Evolutionary conservation across 2,888 invertebrate genomes (phyloP).

Genomic region (Candidula unifasciata): DNA sequence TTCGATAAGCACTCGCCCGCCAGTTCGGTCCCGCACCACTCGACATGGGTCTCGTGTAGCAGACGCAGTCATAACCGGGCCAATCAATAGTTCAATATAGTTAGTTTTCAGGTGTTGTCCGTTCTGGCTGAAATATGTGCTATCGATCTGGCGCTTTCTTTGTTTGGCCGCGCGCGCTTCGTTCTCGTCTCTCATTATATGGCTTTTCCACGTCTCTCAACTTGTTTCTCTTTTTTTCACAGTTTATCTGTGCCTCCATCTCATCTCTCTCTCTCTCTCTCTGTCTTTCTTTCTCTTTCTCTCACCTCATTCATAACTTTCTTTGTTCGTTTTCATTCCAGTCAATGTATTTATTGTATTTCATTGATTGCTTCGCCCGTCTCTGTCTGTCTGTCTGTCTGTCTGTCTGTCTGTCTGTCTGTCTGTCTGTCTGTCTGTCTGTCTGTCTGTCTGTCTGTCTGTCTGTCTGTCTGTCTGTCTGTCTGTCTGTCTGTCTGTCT

Average conservation of each 20-base stretch:
- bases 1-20: conserved; percentile 9
- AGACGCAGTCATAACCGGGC: neutral
- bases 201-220: neutral
- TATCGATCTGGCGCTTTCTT: conserved; percentile 18
- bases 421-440: neutral
- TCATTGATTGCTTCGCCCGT: neutral
- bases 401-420: neutral
- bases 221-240: neutral
- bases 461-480: too few relatives aligned
- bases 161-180: conserved; percentile 10
- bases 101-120: conserved; percentile 30
- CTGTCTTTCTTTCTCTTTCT: neutral
- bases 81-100: conserved; percentile 31
- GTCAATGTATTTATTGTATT: neutral
- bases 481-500: too few relatives aligned
- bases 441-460: too few relatives aligned
- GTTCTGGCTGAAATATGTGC: conserved; percentile 6
- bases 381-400: neutral
- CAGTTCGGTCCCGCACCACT: conserved; percentile 1
- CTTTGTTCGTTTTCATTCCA: neutral
- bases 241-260: neutral
- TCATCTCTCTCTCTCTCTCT: neutral
- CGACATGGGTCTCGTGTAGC: neutral
- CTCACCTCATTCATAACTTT: neutral
- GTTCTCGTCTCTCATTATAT: neutral